phyloP scores from a whole-genome alignment of 2,113 vertebrate species.

The Chroicocephalus ridibundus region DNA sequence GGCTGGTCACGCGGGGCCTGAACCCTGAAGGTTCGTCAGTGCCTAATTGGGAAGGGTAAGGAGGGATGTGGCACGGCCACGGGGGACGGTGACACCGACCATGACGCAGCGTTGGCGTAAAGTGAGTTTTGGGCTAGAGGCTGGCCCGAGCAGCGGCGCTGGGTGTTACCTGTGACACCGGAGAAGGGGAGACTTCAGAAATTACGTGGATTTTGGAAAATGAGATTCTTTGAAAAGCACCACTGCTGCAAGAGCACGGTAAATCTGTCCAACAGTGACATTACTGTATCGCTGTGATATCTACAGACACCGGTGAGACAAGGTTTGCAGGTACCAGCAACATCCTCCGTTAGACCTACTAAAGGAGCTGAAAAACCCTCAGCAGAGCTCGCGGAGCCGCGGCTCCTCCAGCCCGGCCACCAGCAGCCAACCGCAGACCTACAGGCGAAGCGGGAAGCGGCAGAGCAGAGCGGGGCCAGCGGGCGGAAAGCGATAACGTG shows the following conservation, averaged over 20 bases:
- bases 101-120: accelerated
- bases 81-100: background rate
- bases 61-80: background rate
- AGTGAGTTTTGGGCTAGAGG: background rate
- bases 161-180: background rate
- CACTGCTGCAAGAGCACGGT: background rate
- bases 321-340: background rate
- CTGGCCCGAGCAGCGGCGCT: background rate
- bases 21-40: accelerated
- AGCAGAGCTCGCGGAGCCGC: background rate
- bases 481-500: accelerated
- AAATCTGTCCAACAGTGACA: background rate
- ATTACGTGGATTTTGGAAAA: background rate
- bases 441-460: background rate
- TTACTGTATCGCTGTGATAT: background rate
- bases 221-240: background rate
- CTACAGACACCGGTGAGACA: background rate
- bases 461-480: background rate
- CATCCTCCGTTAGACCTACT: background rate
- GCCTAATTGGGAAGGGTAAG: background rate
- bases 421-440: background rate
- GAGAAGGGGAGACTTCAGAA: background rate
- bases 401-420: background rate
- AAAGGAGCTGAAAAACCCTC: background rate
- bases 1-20: background rate